Percentiles rank a stretch among this genome's conserved stretches.
phyloP scores from a whole-genome alignment of 1,140 invertebrate genomes.

The Pantala flavescens region DNA sequence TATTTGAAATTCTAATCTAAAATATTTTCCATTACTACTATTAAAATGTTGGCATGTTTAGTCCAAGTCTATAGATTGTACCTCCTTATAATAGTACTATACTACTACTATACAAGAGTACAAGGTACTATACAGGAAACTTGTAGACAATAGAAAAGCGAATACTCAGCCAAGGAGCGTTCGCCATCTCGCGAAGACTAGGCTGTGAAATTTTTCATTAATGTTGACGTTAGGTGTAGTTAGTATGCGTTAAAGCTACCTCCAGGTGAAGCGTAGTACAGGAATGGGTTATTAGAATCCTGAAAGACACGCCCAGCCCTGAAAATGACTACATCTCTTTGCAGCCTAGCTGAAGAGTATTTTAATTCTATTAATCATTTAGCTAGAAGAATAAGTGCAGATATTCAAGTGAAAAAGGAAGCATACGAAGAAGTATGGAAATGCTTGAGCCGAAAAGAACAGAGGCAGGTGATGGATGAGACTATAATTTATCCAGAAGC shows the following conservation, averaged over 20 bases:
- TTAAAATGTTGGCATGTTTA: no score
- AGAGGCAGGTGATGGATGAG: conserved; percentile 61
- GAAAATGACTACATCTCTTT: conserved; percentile 10
- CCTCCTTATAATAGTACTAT: no score
- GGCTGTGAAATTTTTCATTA: no score
- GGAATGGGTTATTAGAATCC: neutral
- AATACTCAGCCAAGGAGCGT: no score
- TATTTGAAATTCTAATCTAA: neutral
- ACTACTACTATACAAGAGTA: no score
- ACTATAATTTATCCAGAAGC: conserved; percentile 64
- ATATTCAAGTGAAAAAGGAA: conserved; percentile 53
- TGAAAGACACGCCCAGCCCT: neutral
- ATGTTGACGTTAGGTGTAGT: no score
- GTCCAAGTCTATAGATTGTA: no score
- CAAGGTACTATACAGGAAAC: no score
- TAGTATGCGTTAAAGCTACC: neutral
- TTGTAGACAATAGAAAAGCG: no score
- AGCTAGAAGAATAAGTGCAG: conserved; percentile 53
- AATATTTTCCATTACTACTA: no score
- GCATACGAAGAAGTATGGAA: conserved; percentile 60
- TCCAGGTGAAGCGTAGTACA: neutral
- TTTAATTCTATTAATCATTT: conserved; percentile 57
- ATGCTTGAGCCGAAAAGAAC: conserved; percentile 50
- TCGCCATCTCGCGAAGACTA: no score
- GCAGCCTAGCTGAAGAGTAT: conserved; percentile 48